Evolutionary conservation across 2,888 invertebrate species (phyloP), one percentile per base, ranked within the genome.

Genomic region (Polietes domitor): DNA sequence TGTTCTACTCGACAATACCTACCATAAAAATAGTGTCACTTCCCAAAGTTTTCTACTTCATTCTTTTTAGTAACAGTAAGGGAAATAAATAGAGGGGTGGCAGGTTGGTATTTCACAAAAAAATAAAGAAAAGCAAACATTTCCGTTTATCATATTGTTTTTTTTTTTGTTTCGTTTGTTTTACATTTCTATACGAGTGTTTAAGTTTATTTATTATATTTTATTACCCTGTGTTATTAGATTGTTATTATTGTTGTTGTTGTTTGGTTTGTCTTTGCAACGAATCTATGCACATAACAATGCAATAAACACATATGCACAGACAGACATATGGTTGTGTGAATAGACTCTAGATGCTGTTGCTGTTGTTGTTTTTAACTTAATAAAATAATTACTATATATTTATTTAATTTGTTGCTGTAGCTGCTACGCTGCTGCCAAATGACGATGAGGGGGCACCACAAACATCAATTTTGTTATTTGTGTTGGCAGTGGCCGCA

Each of bases 71-170:
- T n/a, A n/a, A n/a, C n/a, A n/a, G n/a, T n/a, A n/a, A n/a, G n/a
- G n/a, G n/a, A n/a, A n/a, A n/a, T n/a, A n/a, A n/a, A n/a, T 3
- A 32, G 32, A 32, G 32, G 4, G 17, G 50, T 4, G n/a, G 19
- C n/a, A 50, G 50, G 32, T 7, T 5, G 32, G 32, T 7, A 32
- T n/a, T n/a, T n/a, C 4, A 32, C 32, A 32, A 7, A 32, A 3
- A 32, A 17, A 50, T 5, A 53, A 53, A 21, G 1, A 15, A 53
- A 21, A 53, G 37, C 72, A 53, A 68, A 77, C 43, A 68, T 70
- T 77, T 70, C 76, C 76, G 68, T 77, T 77, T 26, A 12, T 50
- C 12, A n/a, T n/a, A 17, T 50, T 53, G 21, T 17, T n/a, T 50
- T n/a, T 50, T 43, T 43, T 10, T 43, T 50, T 17, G n/a, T 50